Conservation (phyloP, 2,888 invertebrate genomes). For the Serripes groenlandicus region DNA sequence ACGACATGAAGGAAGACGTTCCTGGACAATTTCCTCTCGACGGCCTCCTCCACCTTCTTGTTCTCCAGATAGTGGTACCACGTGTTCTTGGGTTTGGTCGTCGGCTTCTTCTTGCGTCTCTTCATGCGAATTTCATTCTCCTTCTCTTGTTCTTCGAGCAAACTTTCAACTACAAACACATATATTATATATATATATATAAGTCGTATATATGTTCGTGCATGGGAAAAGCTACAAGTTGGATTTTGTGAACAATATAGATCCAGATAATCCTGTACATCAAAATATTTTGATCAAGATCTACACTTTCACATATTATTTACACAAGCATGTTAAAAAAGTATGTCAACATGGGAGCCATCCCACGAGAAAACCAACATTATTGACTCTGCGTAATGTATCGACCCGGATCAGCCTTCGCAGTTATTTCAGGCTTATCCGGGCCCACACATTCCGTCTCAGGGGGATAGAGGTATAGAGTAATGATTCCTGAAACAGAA, state of each 20-base stretch:
- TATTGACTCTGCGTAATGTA: background rate
- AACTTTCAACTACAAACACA: constrained; percentile 58
- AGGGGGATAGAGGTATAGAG: too few relatives aligned
- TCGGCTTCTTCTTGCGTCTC: constrained; percentile 33
- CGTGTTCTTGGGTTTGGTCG: constrained; percentile 54
- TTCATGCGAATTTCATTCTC: constrained; percentile 51
- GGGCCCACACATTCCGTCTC: background rate
- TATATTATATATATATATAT: too few relatives aligned
- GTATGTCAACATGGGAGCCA: background rate
- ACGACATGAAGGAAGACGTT: constrained; percentile 69
- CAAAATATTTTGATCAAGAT: too few relatives aligned
- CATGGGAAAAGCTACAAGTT: too few relatives aligned
- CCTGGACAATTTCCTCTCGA: constrained; percentile 60
- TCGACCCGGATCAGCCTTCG: background rate
- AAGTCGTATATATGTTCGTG: too few relatives aligned
- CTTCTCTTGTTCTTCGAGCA: constrained; percentile 61
- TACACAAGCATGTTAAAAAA: too few relatives aligned
- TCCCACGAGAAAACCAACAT: background rate
- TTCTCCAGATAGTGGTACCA: constrained; percentile 69
- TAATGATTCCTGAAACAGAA: too few relatives aligned
- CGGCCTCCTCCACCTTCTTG: constrained; percentile 67
- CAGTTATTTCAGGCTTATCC: background rate
- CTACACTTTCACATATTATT: too few relatives aligned
- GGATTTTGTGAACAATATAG: too few relatives aligned
- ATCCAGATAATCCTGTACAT: too few relatives aligned